Conservation (phyloP, 2,113 vertebrate species). For the Xerus inauris region DNA sequence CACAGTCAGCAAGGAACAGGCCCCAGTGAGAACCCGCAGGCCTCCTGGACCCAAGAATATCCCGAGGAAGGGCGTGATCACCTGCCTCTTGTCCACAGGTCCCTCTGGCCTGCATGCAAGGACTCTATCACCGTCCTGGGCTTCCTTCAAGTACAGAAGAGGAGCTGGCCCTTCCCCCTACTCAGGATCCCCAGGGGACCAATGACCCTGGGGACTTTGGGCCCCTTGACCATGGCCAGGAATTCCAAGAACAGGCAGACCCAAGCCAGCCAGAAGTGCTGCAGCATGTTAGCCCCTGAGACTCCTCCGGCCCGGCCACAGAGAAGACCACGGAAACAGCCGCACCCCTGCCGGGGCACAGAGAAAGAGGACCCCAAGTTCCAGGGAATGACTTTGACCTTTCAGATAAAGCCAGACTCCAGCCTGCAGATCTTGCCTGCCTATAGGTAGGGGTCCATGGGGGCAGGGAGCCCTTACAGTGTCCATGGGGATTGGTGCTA, state of each 20-base stretch:
- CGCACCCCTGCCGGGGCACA: constrained; percentile 84
- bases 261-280: constrained; percentile 88
- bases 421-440: constrained; percentile 88
- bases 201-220: background rate
- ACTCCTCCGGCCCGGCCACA: background rate
- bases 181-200: background rate
- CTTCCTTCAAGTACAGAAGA: constrained; percentile 87
- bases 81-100: constrained; percentile 64
- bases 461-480: fast-evolving
- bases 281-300: constrained; percentile 60
- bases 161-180: background rate
- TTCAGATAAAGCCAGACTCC: constrained; percentile 84
- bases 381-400: constrained; percentile 90
- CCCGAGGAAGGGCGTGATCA: background rate
- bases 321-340: constrained; percentile 89
- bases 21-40: background rate
- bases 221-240: background rate
- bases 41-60: background rate
- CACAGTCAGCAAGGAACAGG: background rate
- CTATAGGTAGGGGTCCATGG: constrained; percentile 87
- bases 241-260: constrained; percentile 86
- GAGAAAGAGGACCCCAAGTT: constrained; percentile 88
- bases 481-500: background rate
- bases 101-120: constrained; percentile 70
- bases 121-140: constrained; percentile 78